Conservation (phyloP, 2,888 invertebrate species). For the Incurvaria masculella region DNA sequence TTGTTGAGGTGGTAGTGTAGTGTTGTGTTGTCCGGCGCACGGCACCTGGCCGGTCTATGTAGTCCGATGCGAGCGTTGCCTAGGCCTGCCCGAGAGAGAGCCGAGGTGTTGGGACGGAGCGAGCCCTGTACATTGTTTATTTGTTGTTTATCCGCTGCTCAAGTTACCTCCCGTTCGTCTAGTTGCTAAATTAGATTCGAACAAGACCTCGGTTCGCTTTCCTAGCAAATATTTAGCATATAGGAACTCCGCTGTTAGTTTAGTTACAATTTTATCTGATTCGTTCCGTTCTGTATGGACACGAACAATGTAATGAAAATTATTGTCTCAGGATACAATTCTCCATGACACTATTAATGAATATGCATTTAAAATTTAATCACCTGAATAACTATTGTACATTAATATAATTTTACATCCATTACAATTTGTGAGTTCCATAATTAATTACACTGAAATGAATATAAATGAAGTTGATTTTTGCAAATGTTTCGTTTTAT, state of each 20-base stretch:
- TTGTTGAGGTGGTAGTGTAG: background rate
- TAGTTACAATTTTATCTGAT: background rate
- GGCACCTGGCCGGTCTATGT: too few species aligned
- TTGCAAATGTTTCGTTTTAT: constrained; percentile 23
- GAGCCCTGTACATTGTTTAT: too few species aligned
- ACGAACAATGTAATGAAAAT: background rate
- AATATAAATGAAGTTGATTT: constrained; percentile 49
- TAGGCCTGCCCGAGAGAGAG: too few species aligned
- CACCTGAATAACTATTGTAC: constrained; percentile 50
- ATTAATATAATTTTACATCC: constrained; percentile 41
- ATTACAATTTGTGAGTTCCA: constrained; percentile 53
- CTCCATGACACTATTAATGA: constrained; percentile 49
- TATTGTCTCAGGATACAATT: constrained; percentile 5
- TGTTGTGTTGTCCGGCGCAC: background rate
- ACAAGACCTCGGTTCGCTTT: background rate
- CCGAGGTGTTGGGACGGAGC: too few species aligned
- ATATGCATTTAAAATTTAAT: constrained; percentile 51
- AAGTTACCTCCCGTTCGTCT: background rate
- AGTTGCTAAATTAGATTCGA: background rate
- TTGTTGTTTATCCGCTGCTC: background rate
- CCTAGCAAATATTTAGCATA: background rate
- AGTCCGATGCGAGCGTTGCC: too few species aligned
- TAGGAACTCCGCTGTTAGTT: background rate
- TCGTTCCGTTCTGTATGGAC: background rate
- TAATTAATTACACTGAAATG: constrained; percentile 44